These are phyloP conservation scores for Abrostola tripartita DNA, from an alignment of 2,888 invertebrate genomes.

Conservation along the genomic window DNA sequence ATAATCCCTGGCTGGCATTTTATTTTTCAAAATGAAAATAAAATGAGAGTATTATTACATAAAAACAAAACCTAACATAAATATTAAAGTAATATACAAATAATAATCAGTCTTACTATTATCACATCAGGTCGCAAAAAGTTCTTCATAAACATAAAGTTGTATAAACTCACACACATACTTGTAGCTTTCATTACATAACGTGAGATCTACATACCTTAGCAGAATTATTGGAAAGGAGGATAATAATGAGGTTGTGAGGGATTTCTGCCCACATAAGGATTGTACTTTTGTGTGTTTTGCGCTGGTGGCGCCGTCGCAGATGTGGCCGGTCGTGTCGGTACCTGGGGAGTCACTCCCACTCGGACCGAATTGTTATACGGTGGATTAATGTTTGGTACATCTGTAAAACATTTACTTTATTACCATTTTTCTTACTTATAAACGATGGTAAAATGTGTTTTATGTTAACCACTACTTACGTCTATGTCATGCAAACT, in stretches of 20 bases:
- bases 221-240: conserved; percentile 52
- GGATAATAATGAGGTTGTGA: conserved; percentile 53
- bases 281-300: conserved; percentile 29
- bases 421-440: background rate
- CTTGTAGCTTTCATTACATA: too few relatives aligned
- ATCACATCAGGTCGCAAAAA: too few relatives aligned
- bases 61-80: too few relatives aligned
- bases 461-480: too few relatives aligned
- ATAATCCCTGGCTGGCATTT: too few relatives aligned
- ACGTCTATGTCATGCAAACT: background rate
- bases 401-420: conserved; percentile 7
- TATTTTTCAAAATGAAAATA: too few relatives aligned
- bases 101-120: too few relatives aligned
- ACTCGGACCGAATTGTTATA: conserved; percentile 31
- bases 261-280: conserved; percentile 54
- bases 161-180: too few relatives aligned
- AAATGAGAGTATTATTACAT: too few relatives aligned
- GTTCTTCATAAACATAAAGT: too few relatives aligned
- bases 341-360: conserved; percentile 24
- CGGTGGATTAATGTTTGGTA: conserved; percentile 27
- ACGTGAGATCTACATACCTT: background rate
- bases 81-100: too few relatives aligned
- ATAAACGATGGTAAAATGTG: too few relatives aligned
- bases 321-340: conserved; percentile 28
- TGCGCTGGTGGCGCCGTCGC: conserved; percentile 23